phyloP scores from a whole-genome alignment of 2,888 invertebrate genomes.

The Patella ulyssiponensis region DNA sequence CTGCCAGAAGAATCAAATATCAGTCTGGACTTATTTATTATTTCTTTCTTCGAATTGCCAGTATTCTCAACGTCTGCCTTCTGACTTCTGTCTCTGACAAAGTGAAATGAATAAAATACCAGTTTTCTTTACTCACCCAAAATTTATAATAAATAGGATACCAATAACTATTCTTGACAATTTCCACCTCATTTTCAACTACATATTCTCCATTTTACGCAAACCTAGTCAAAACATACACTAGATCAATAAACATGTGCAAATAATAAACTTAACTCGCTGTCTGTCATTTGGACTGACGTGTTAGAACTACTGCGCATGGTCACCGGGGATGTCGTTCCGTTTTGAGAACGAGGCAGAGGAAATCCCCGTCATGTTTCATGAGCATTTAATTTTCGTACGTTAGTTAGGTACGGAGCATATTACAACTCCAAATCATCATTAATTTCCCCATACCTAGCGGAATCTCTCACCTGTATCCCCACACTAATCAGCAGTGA shows the following conservation, averaged over 20 bases:
- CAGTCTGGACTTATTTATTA: too few species aligned
- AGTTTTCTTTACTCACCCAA: neutral
- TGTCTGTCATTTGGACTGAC: slow-evolving; percentile 26
- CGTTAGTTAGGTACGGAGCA: too few species aligned
- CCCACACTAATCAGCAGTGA: too few species aligned
- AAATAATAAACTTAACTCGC: neutral
- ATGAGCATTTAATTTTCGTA: too few species aligned
- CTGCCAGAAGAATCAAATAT: too few species aligned
- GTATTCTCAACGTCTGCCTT: too few species aligned
- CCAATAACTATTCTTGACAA: neutral
- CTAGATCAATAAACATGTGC: neutral
- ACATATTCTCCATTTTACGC: neutral
- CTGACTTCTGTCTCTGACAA: too few species aligned
- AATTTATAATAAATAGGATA: neutral
- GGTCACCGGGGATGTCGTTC: slow-evolving; percentile 28
- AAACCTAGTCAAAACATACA: neutral
- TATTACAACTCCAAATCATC: too few species aligned
- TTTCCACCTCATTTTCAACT: slow-evolving; percentile 1
- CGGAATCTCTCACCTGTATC: too few species aligned
- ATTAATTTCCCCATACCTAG: too few species aligned
- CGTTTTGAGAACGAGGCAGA: slow-evolving; percentile 16
- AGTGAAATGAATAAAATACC: too few species aligned
- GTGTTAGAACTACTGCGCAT: slow-evolving; percentile 43
- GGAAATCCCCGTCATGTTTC: slow-evolving; percentile 16
- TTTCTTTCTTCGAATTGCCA: too few species aligned